A percentile compares a stretch with the other conserved stretches of the same genome.
phyloP scores from a whole-genome alignment of 1,140 invertebrate genomes.

The Caenorhabditis remanei region DNA sequence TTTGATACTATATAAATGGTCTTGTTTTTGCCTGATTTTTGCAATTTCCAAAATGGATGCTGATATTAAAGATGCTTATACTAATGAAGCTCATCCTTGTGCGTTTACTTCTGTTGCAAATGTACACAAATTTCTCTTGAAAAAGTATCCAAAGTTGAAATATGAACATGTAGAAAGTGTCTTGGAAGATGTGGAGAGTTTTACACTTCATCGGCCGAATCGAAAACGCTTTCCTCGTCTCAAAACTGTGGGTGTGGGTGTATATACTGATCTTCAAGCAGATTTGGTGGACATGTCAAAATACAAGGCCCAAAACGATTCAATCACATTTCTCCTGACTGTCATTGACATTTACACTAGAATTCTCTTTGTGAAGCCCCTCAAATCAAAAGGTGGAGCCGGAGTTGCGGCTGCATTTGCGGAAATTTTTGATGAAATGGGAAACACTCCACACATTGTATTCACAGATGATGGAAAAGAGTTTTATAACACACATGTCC shows the following conservation, averaged over 20 bases:
- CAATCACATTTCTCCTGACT: background rate
- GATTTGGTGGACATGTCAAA: background rate
- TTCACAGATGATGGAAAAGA: background rate
- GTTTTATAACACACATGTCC: background rate
- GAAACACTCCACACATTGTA: background rate
- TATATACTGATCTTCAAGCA: background rate
- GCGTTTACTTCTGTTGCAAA: background rate
- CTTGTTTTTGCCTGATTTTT: background rate
- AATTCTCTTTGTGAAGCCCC: background rate
- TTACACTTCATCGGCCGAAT: background rate
- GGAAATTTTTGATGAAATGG: background rate
- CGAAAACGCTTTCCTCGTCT: background rate
- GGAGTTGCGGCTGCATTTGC: background rate
- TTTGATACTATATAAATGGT: background rate
- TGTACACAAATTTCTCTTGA: background rate
- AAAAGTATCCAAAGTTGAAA: background rate
- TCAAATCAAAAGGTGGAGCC: background rate
- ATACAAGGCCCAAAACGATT: background rate
- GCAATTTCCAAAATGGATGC: background rate
- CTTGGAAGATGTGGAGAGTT: background rate
- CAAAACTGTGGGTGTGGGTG: background rate
- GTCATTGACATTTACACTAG: background rate
- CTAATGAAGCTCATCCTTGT: background rate
- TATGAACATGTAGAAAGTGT: constrained; percentile 2
- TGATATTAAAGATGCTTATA: background rate